Evolutionary conservation across 1,140 invertebrate species (phyloP), one percentile per base, ranked within the genome.

Genomic region (Ptiloglossa arizonensis): DNA sequence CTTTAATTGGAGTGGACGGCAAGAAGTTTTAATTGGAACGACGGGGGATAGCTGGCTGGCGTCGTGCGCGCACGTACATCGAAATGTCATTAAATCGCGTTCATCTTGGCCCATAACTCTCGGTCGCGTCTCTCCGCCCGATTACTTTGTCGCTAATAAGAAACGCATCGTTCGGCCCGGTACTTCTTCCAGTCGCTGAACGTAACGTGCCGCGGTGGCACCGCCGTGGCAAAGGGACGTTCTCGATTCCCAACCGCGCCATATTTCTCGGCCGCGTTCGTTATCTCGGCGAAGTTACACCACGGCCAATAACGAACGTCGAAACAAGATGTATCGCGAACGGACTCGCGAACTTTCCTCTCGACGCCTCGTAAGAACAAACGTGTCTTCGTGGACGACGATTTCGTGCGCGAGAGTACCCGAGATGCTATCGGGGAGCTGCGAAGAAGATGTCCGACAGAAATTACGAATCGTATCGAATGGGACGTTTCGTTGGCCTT

Each of bases 241-340:
- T n/a, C 44, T 66, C 15, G 44, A 11, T 52, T 50, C 59, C 8
- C 19, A 15, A 13, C 27, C 32, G 1, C n/a, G 4, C 19, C 41
- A 44, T 66, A 67, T 72, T 78, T 77, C 54, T 66, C 29, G 41
- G 35, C 38, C 29, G 27, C 17, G n/a, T 70, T 76, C 27, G 60
- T 60, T 70, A 81, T 41, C 59, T 54, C 15, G 19, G 35, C 8
- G 48, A n/a, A 81, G 46, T 54, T 32, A 22, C n/a, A n/a, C n/a
- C n/a, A n/a, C 17, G 19, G 15, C n/a, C n/a, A 29, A 66, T 38
- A 32, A 17, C 13, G 32, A 32, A 67, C n/a, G 56, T 80, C 46
- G 44, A 46, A 60, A 19, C 44, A 38, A 80, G 48, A 71, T 54
- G 59, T 22, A 46, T 46, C 54, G 27, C 48, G 62, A 82, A 75